phyloP scores from a whole-genome alignment of 2,113 vertebrate genomes.

The Pachycephala philippinensis region DNA sequence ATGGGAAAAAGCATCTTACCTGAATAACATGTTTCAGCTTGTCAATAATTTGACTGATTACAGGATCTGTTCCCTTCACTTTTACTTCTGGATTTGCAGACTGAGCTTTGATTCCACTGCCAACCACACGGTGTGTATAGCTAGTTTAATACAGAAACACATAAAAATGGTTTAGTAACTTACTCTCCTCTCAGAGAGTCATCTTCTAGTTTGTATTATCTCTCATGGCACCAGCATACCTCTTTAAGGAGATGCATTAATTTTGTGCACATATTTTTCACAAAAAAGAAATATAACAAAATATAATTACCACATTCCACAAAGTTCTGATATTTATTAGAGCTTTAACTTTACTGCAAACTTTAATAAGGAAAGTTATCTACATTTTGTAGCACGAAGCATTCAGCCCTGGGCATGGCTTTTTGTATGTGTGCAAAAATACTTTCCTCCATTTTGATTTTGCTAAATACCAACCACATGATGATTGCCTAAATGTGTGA shows the following conservation, averaged over 20 bases:
- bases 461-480: background rate
- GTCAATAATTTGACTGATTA: slow-evolving; percentile 88
- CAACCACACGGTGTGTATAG: slow-evolving; percentile 83
- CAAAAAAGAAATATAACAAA: background rate
- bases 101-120: slow-evolving; percentile 86
- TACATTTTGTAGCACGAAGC: background rate
- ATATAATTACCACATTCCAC: background rate
- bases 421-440: background rate
- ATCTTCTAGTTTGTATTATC: background rate
- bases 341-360: background rate
- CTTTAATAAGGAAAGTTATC: background rate
- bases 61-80: slow-evolving; percentile 82
- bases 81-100: slow-evolving; percentile 86
- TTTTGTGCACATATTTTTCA: background rate
- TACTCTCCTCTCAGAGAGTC: background rate
- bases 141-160: slow-evolving; percentile 66
- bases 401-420: background rate
- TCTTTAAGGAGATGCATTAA: background rate
- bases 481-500: background rate
- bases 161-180: background rate
- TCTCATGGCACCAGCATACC: background rate
- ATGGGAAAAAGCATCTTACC: slow-evolving; percentile 71
- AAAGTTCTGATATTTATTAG: background rate
- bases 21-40: slow-evolving; percentile 90
- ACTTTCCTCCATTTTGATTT: background rate